Percentiles rank a stretch among this genome's conserved stretches.
Evolutionary conservation across 1,140 invertebrate genomes (phyloP).

Genomic region (Nixonia krombeini): DNA sequence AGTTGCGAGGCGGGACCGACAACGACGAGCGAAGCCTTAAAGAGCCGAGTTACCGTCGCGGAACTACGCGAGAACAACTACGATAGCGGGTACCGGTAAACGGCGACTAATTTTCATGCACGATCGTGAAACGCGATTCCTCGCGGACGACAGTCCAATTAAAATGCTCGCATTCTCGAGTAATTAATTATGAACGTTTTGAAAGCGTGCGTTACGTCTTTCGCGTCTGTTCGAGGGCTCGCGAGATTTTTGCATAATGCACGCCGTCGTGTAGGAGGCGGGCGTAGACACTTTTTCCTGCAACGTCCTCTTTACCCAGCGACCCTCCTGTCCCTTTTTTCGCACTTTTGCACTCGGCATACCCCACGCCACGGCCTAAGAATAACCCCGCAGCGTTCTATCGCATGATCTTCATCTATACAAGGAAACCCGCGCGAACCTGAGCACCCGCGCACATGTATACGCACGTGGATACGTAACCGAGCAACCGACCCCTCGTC

Average conservation of each 20-base stretch:
- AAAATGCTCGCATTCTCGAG: too few relatives aligned
- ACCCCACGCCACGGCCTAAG: slow-evolving; percentile 55
- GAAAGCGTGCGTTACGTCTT: too few relatives aligned
- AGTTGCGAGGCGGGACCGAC: too few relatives aligned
- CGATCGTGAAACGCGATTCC: too few relatives aligned
- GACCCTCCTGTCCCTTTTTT: slow-evolving; percentile 51
- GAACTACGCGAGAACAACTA: too few relatives aligned
- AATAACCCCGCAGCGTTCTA: slow-evolving; percentile 52
- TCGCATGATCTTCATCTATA: slow-evolving; percentile 52
- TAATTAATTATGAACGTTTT: too few relatives aligned
- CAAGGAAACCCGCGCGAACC: slow-evolving; percentile 22
- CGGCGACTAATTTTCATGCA: too few relatives aligned
- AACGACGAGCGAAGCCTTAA: too few relatives aligned
- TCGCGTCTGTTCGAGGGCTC: too few relatives aligned
- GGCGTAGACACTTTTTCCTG: not conserved
- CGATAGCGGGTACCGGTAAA: too few relatives aligned
- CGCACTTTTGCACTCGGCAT: slow-evolving; percentile 58
- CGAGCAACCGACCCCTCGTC: slow-evolving; percentile 22
- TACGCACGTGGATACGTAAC: slow-evolving; percentile 24
- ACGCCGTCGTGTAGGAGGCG: not conserved
- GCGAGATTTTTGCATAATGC: not conserved
- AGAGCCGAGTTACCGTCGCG: too few relatives aligned
- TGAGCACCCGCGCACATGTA: slow-evolving; percentile 19
- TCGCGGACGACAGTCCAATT: too few relatives aligned
- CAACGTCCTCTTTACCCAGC: slow-evolving; percentile 31